These are phyloP conservation scores for Samia ricini DNA, from an alignment of 1,140 invertebrate species.

Conservation along the genomic window DNA sequence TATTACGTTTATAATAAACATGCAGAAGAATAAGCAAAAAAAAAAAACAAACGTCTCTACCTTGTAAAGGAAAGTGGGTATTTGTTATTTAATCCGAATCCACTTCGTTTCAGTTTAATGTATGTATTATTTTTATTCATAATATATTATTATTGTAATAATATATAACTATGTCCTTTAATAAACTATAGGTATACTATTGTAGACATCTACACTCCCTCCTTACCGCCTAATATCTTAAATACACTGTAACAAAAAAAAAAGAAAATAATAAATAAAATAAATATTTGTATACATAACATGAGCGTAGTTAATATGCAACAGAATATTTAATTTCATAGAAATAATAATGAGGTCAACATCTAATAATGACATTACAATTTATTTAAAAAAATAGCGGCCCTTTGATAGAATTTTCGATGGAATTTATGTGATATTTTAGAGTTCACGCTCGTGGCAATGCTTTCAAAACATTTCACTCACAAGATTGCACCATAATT, in stretches of 20 bases:
- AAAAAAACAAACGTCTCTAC: constrained; percentile 45
- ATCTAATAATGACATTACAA: no score
- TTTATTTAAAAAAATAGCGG: no score
- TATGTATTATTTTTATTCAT: constrained; percentile 52
- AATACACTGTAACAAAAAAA: constrained; percentile 75
- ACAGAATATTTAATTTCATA: not conserved
- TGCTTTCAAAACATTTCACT: no score
- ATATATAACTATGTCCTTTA: constrained; percentile 76
- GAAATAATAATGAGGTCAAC: not conserved
- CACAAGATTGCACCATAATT: no score
- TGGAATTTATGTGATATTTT: no score
- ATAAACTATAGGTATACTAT: constrained; percentile 75
- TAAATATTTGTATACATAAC: constrained; percentile 13
- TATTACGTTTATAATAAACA: constrained; percentile 14
- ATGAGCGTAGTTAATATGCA: not conserved
- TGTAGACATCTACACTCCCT: constrained; percentile 72
- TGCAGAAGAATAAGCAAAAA: constrained; percentile 29
- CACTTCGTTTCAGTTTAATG: constrained; percentile 57
- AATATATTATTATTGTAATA: constrained; percentile 78
- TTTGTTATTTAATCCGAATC: constrained; percentile 51
- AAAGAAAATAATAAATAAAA: constrained; percentile 38
- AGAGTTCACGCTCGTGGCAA: no score
- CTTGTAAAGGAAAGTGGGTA: constrained; percentile 63
- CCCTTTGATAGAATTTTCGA: no score
- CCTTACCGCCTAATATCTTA: constrained; percentile 71